phyloP scores from a whole-genome alignment of 1,140 invertebrate genomes.

The Planococcus citri region DNA sequence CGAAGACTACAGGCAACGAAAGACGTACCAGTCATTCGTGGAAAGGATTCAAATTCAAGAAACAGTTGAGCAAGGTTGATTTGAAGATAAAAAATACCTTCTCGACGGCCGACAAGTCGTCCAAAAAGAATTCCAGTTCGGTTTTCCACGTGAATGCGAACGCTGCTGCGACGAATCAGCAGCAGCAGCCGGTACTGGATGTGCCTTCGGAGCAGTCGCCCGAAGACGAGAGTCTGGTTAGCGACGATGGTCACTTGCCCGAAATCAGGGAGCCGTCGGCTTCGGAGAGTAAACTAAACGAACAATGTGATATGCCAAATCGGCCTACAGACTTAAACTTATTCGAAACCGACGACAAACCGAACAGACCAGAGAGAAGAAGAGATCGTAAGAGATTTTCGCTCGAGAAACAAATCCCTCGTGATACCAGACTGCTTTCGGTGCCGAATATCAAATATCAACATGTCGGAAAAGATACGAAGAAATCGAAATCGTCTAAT shows the following conservation, averaged over 20 bases:
- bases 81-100: constrained; percentile 58
- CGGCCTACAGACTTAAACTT: constrained; percentile 50
- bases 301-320: constrained; percentile 1
- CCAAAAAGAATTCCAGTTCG: constrained; percentile 19
- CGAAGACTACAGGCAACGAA: not conserved
- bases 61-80: constrained; percentile 66
- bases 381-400: constrained; percentile 40
- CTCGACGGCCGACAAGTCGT: constrained; percentile 30
- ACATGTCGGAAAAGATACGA: constrained; percentile 35
- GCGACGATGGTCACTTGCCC: constrained; percentile 10
- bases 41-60: constrained; percentile 58
- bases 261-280: not conserved
- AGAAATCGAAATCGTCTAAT: constrained; percentile 26
- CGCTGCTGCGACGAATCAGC: no score
- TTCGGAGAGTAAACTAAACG: no score
- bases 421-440: constrained; percentile 55
- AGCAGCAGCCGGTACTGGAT: not conserved
- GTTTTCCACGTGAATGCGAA: constrained; percentile 22
- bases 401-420: constrained; percentile 36
- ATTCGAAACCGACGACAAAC: constrained; percentile 43
- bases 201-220: not conserved
- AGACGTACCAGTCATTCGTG: constrained; percentile 30
- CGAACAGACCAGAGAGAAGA: constrained; percentile 39
- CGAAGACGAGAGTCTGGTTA: constrained; percentile 15
- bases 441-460: constrained; percentile 61